Conservation (phyloP, 1,140 invertebrate species). For the Eubasilissa regina region DNA sequence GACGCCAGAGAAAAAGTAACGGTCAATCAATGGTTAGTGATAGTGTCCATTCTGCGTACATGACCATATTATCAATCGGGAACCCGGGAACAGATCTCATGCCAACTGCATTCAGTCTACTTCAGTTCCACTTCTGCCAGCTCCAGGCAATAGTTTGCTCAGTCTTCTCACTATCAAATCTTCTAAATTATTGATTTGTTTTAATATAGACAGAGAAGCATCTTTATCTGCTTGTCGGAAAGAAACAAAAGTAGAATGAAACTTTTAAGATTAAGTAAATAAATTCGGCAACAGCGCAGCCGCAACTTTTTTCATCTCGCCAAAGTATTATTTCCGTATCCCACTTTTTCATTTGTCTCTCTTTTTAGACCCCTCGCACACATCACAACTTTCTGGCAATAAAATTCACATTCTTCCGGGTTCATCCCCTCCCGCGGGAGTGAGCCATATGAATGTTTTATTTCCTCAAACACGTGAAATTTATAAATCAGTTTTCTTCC, state of each 20-base stretch:
- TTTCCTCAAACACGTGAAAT: neutral
- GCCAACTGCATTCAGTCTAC: too few species aligned
- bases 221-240: neutral
- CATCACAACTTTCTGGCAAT: constrained; percentile 9
- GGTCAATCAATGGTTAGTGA: too few species aligned
- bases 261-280: constrained; percentile 15
- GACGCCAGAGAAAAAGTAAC: too few species aligned
- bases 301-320: constrained; percentile 4
- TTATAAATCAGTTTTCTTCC: constrained; percentile 18
- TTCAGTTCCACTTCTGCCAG: too few species aligned
- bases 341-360: neutral
- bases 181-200: too few species aligned
- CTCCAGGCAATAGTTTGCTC: too few species aligned
- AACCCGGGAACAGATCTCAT: too few species aligned
- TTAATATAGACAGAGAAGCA: too few species aligned
- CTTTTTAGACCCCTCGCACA: neutral
- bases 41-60: too few species aligned
- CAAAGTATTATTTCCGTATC: constrained; percentile 1
- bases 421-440: neutral
- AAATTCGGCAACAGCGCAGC: neutral
- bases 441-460: neutral
- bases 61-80: too few species aligned
- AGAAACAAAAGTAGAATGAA: constrained; percentile 17
- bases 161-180: too few species aligned
- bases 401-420: neutral